Evolutionary conservation across 2,797 vertebrate genomes (phyloP), one percentile per base, ranked within the genome.

Genomic region (Decapterus maruadsi): DNA sequence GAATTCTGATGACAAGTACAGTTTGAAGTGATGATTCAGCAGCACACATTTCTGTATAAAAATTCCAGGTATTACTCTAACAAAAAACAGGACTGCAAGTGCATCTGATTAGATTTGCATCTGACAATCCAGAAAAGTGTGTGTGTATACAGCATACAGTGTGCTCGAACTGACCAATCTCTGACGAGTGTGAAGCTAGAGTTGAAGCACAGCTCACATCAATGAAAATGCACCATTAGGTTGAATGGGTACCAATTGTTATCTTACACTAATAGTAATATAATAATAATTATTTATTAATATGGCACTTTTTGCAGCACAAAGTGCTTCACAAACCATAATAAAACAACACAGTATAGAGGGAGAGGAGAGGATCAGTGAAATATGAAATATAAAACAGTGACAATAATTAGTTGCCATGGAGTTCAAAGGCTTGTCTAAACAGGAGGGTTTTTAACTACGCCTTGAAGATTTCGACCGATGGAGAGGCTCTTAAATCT

Each of bases 1-100:
- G 31, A 4, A 29, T 43, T 17, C 17, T 59, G 20, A 53, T 6
- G 9, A 17, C 10, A 61, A 8, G 54, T 54, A 14, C 6, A 40
- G 40, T 31, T 66, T 40, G 54, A 40, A 40, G n/a, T 29, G 46
- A 69, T 62, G 54, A 70, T 65, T 68, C 58, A 51, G n/a, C 22
- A 26, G 17, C 66, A 60, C 4, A 56, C 19, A 7, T 22, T 36
- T 63, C 16, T 42, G 38, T 53, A 14, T 26, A 19, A 19, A 67
- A n/a, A 51, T 10, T 2, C 3, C 10, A n/a, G 2, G 22, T 6
- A 31, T 20, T 34, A 4, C 8, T 62, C 19, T 46, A 8, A 26
- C n/a, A 55, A 45, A 51, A 53, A 22, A 22, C 29, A 38, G 4
- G 43, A 20, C 2, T 7, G 4, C n/a, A 40, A 43, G 2, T 50